Evolutionary conservation across 2,888 invertebrate species (phyloP), one percentile per base, ranked within the genome.

Genomic region (Mythimna pallens): DNA sequence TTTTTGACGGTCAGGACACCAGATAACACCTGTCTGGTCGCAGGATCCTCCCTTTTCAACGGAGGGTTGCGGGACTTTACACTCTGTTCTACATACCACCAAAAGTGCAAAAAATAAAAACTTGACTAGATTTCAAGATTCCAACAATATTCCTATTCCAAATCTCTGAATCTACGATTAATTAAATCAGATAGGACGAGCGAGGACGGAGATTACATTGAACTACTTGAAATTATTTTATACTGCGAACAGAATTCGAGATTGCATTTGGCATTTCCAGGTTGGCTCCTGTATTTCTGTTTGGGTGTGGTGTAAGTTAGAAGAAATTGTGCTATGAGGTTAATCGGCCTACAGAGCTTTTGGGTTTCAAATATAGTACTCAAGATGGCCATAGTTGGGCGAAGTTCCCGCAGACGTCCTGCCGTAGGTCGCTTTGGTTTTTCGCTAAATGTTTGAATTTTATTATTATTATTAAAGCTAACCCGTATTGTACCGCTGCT

Each of bases 181-280:
- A 73, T 84, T 43, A 70, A 66, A 82, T 74, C 61, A 52, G 82
- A 84, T 86, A 73, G 20, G 61, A n/a, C 40, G 12, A 64, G n/a
- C 34, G 34, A 36, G 20, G 36, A 14, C 43, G 43, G 43, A 14
- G 43, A 64, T 62, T 50, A 64, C 14, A 40, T 73, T 70, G 57
- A 77, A 77, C 30, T 71, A 65, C 64, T 59, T 73, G 57, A 63
- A 83, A 73, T 74, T 72, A 81, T 78, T 73, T 79, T 72, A 79
- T 74, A 78, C 36, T 79, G 30, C 50, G 57, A 62, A 72, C 61
- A 76, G 73, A 80, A 76, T 82, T 80, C 62, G 74, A 76, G 73
- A 68, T 71, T 85, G 76, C 76, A 75, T 82, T 85, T 76, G 78
- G 75, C 80, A 86, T 85, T 85, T 84, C 75, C 62, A 71, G 77